Conservation (phyloP, 2,113 vertebrate genomes). For the Sturnus vulgaris region DNA sequence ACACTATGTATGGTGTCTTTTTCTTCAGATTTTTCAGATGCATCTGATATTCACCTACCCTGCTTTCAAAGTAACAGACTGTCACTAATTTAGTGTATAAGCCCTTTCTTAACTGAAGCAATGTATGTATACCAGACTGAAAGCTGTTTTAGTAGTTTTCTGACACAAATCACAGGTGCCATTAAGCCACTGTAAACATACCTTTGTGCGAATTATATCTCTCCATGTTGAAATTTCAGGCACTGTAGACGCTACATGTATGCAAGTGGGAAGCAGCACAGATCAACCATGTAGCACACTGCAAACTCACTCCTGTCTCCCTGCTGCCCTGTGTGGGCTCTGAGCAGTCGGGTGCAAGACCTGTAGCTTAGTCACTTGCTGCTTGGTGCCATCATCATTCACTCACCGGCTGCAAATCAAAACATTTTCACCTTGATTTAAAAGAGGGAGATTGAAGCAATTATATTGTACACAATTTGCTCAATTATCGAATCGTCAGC, state of each 20-base stretch:
- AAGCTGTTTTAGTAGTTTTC: neutral
- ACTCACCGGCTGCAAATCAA: neutral
- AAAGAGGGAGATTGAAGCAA: neutral
- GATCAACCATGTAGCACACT: rapidly evolving
- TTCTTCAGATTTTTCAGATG: neutral
- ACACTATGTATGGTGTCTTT: rapidly evolving
- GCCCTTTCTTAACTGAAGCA: neutral
- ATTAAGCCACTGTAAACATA: neutral
- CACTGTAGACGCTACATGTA: rapidly evolving
- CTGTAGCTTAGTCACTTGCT: neutral
- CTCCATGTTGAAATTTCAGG: neutral
- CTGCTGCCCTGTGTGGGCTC: neutral
- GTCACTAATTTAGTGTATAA: neutral
- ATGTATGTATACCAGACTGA: neutral
- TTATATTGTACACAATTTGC: neutral
- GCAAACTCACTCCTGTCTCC: neutral
- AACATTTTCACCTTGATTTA: neutral
- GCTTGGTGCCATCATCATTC: neutral
- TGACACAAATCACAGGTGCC: neutral
- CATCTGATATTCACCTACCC: neutral
- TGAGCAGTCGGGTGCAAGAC: neutral
- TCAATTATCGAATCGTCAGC: neutral
- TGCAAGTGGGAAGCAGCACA: neutral
- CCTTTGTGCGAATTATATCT: neutral
- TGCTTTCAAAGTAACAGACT: neutral